A percentile compares a stretch with the other conserved stretches of the same genome.
These are phyloP conservation scores for Microchirus variegatus DNA, from an alignment of 2,797 vertebrate genomes.

Conservation along the genomic window DNA sequence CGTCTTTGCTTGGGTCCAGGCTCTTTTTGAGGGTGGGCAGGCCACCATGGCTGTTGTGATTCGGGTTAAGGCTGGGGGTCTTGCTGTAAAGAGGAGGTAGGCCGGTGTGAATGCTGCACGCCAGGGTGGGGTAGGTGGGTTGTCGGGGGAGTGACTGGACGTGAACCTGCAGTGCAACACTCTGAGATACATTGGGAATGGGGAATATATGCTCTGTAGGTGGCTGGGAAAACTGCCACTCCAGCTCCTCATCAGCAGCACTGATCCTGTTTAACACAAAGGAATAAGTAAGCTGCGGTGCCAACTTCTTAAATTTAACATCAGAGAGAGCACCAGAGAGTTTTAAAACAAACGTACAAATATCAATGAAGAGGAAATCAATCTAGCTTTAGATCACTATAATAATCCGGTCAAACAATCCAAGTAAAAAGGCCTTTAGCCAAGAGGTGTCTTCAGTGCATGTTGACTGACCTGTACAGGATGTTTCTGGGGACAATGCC, in stretches of 20 bases:
- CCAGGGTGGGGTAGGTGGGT: slow-evolving; percentile 92
- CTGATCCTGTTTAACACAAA: slow-evolving; percentile 87
- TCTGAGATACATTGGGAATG: slow-evolving; percentile 95
- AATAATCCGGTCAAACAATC: slow-evolving; percentile 7
- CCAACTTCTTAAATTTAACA: slow-evolving; percentile 2
- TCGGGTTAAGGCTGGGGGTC: slow-evolving; percentile 68
- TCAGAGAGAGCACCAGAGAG: no score
- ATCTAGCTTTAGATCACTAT: slow-evolving; percentile 4
- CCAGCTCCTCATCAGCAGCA: slow-evolving; percentile 92
- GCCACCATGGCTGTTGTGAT: slow-evolving; percentile 71
- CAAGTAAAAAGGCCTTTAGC: slow-evolving; percentile 22
- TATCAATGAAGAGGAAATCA: slow-evolving; percentile 11
- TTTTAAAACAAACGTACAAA: not conserved
- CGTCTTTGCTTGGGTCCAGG: slow-evolving; percentile 78
- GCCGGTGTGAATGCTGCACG: slow-evolving; percentile 94
- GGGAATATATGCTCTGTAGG: slow-evolving; percentile 97
- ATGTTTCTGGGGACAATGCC: slow-evolving; percentile 98
- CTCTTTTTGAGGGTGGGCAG: slow-evolving; percentile 85
- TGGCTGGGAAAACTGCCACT: slow-evolving; percentile 94
- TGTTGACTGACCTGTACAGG: slow-evolving; percentile 90
- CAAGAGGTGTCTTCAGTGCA: slow-evolving; percentile 32
- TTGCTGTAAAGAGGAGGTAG: slow-evolving; percentile 78
- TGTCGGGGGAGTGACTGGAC: slow-evolving; percentile 98
- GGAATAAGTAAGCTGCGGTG: slow-evolving; percentile 7
- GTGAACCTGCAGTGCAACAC: slow-evolving; percentile 94